Conservation (phyloP, 2,888 invertebrate genomes). For the Unio pictorum region DNA sequence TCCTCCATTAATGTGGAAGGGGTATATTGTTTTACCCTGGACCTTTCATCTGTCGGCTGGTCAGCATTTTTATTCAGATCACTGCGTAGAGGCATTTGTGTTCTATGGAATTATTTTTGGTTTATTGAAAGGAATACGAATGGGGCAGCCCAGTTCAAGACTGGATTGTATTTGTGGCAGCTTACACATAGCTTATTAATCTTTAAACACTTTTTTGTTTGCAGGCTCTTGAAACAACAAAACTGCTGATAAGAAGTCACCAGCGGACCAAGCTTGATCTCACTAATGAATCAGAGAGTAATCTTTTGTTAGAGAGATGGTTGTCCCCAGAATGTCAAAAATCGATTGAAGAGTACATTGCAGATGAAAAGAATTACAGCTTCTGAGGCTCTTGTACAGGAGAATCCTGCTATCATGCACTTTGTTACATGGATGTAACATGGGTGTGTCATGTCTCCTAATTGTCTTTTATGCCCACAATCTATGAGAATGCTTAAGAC, state of each 20-base stretch:
- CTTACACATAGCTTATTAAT: not conserved
- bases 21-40: too few species aligned
- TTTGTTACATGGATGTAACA: too few species aligned
- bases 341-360: constrained; percentile 65
- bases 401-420: too few species aligned
- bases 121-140: too few species aligned
- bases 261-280: constrained; percentile 76
- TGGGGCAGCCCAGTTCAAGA: not conserved
- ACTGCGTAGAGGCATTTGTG: too few species aligned
- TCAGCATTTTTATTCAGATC: too few species aligned
- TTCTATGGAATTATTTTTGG: too few species aligned
- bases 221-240: constrained; percentile 72
- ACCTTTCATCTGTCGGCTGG: too few species aligned
- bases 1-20: too few species aligned
- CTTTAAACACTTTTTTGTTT: not conserved
- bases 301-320: constrained; percentile 83
- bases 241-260: constrained; percentile 76
- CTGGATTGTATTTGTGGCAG: not conserved
- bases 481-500: too few species aligned
- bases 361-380: constrained; percentile 61
- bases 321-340: constrained; percentile 81
- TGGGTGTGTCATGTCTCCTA: too few species aligned
- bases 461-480: too few species aligned
- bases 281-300: constrained; percentile 80
- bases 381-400: constrained; percentile 17